phyloP scores from a whole-genome alignment of 2,888 invertebrate species.

The Drosophila atripex region DNA sequence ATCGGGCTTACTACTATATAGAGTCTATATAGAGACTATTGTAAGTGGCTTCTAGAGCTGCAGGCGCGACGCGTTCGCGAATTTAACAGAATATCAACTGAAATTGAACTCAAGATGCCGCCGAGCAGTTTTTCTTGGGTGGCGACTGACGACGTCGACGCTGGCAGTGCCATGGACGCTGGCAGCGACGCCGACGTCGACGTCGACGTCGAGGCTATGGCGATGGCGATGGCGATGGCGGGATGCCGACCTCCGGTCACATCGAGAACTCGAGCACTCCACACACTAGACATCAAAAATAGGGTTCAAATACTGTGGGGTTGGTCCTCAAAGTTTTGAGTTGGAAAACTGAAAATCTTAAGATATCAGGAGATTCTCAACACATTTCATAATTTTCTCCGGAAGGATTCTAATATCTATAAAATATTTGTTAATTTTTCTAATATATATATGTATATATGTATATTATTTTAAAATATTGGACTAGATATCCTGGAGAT shows the following conservation, averaged over 20 bases:
- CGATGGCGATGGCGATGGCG: slow-evolving; percentile 33
- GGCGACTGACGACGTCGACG: slow-evolving; percentile 41
- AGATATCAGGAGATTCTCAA: no score
- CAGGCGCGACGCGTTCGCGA: slow-evolving; percentile 76
- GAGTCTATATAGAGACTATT: not conserved
- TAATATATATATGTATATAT: no score
- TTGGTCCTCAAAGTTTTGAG: no score
- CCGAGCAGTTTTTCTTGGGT: slow-evolving; percentile 73
- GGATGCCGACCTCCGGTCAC: slow-evolving; percentile 65
- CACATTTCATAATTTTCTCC: no score
- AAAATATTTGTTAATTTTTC: no score
- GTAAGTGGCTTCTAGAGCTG: slow-evolving; percentile 31
- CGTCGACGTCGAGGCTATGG: slow-evolving; percentile 21
- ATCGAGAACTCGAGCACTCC: slow-evolving; percentile 53
- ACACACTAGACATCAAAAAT: slow-evolving; percentile 44
- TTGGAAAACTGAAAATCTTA: no score
- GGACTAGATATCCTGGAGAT: no score
- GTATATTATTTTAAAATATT: no score
- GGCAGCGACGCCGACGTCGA: slow-evolving; percentile 22
- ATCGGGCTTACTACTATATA: slow-evolving; percentile 4
- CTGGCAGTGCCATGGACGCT: slow-evolving; percentile 33
- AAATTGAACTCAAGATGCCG: slow-evolving; percentile 77
- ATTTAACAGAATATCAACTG: slow-evolving; percentile 78
- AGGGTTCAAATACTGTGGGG: no score
- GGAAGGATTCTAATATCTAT: no score